Base-by-base conservation (phyloP, 2,113 vertebrate species). In the Syngnathus floridae region DNA sequence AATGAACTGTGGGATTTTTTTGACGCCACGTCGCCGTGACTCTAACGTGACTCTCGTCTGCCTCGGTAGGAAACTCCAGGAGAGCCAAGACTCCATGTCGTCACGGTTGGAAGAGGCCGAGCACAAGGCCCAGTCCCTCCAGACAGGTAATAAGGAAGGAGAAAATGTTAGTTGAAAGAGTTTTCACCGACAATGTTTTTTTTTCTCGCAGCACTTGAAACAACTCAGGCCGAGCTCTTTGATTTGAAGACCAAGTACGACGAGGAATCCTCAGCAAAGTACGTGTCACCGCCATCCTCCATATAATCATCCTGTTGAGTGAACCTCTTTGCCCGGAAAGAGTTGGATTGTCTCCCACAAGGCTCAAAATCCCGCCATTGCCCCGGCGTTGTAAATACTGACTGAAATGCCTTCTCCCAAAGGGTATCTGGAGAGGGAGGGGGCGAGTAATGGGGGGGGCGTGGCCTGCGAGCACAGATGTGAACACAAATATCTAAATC, bases 201-300 rank as follows among this genome's bases (percentile, higher is more conserved):
- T 89, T 31, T 31, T 31, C 3, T 3, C 26, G 70, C 89, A 99
- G 97, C 94, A 87, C 93, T 98, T 91, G 96, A 99, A 90, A 93
- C 94, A 88, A 98, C 96, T 90, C 94, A 94, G 92, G 92, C 95
- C 78, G 95, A 98, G 82, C 93, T 99, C 86, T 99, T 99, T 89
- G 96, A 98, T 92, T 93, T 98, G 91, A 98, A 99, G 94, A 93
- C 94, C 86, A 99, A 98, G 88, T 98, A 97, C 1, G 97, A 99
- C 76, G 95, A 98, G 90, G 96, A 99, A 87, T 94, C 93, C 71
- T 95, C 95, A 80, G 97, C 97, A 88, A 98, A 98, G 97, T 99
- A 93, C 89, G 96, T 91, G 71, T 72, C 57, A 57, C 2, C 31
- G 59, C 3, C 45, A 9, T 49, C 11, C 46, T 64, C 13, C 16